Evolutionary conservation across 2,797 vertebrate species (phyloP), one percentile per base, ranked within the genome.

Genomic region (Tenualosa thibaudeaui): DNA sequence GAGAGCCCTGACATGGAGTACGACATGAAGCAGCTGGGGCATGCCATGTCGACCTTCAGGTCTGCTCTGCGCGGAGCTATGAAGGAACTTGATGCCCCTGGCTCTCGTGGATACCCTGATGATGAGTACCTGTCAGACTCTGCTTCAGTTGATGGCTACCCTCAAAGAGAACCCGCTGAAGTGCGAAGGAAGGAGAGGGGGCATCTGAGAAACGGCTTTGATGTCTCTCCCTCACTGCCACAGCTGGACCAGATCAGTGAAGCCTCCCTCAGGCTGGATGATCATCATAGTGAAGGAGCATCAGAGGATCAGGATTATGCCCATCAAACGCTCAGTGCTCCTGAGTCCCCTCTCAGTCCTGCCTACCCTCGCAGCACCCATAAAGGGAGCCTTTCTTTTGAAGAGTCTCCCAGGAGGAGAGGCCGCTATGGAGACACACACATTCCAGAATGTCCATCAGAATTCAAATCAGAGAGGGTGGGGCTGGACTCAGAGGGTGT

Each of bases 41-140:
- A 96, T 89, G 96, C 97, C 10, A 96, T 98, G 86, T 75, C 97
- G 54, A 96, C 96, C 54, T 98, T 98, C 84, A 93, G 94, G 81
- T 97, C 96, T 0, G 96, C 96, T 87, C 92, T 98, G 51, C 97
- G 96, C 86, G 96, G 97, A 19, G 97, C 97, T 46, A 96, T 98
- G 90, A 96, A 96, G 89, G 98, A 97, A 86, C 89, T 97, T 85
- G 97, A 98, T 26, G 93, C 91, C 1, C 92, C 92, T 15, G 94
- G 92, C 88, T 87, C 93, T 10, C 95, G 97, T 22, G 40, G 40
- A 85, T 93, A 87, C 83, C 89, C 92, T 75, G 91, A 94, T 86
- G 95, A 95, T 85, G 94, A 93, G 12, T 82, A 81, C 85, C 94
- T 91, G 24, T 93, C 91, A 51, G 91, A 94, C 54, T 90, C 92